phyloP scores from a whole-genome alignment of 1,140 invertebrate species.

The Zelostemma sp. region DNA sequence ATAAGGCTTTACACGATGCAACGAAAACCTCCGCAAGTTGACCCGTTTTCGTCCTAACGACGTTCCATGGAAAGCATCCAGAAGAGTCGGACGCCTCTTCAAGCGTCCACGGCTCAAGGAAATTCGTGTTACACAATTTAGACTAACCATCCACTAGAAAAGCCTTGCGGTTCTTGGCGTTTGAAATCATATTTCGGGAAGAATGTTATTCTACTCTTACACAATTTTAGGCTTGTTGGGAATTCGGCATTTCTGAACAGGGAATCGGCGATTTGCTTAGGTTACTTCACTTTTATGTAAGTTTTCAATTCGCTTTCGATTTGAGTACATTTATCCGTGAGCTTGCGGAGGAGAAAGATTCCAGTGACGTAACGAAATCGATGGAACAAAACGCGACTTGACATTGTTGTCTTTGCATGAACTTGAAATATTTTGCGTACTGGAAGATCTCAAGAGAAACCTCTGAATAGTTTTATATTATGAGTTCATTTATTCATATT shows the following conservation, averaged over 20 bases:
- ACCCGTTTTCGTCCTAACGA: constrained; percentile 53
- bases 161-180: constrained; percentile 13
- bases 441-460: background rate
- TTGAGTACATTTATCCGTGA: background rate
- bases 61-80: constrained; percentile 28
- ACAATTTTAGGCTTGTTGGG: too few species aligned
- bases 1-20: constrained; percentile 42
- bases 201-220: too few species aligned
- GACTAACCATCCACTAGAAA: constrained; percentile 12
- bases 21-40: constrained; percentile 42
- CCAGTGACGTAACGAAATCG: background rate
- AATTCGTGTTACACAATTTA: constrained; percentile 31
- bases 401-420: background rate
- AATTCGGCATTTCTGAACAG: too few species aligned
- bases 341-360: background rate
- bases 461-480: too few species aligned
- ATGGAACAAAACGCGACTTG: background rate
- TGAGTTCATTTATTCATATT: too few species aligned
- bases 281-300: background rate
- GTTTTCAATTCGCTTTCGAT: background rate
- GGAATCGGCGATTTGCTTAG: too few species aligned
- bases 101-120: constrained; percentile 28
- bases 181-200: background rate
- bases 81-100: constrained; percentile 31
- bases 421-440: background rate